phyloP scores from a whole-genome alignment of 37 sponge, comb jelly and placozoan species.

The Aplysina aerophoba region DNA sequence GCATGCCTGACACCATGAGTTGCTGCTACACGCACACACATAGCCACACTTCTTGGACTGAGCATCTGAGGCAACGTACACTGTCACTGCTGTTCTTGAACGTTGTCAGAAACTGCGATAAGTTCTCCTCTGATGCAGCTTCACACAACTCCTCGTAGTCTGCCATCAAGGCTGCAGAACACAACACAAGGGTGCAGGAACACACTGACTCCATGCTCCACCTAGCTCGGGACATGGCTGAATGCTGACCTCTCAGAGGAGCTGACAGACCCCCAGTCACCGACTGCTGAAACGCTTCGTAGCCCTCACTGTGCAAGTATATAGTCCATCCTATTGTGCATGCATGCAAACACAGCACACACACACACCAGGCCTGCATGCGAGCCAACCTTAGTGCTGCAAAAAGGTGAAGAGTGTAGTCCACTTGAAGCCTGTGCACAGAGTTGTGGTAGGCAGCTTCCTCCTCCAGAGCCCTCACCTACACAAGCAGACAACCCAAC shows the following conservation, averaged over 20 bases:
- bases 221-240: background rate
- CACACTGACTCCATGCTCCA: background rate
- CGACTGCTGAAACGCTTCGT: constrained; percentile 45
- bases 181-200: background rate
- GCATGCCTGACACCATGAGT: too few relatives aligned
- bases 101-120: constrained; percentile 25
- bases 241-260: constrained; percentile 46
- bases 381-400: constrained; percentile 53
- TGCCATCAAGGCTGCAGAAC: constrained; percentile 37
- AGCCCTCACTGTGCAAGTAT: constrained; percentile 35
- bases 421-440: constrained; percentile 49
- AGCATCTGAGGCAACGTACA: constrained; percentile 6
- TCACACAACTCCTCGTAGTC: constrained; percentile 36
- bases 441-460: constrained; percentile 46
- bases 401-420: constrained; percentile 42
- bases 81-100: constrained; percentile 22
- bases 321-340: background rate
- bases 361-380: too few relatives aligned
- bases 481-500: background rate
- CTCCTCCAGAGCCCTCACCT: constrained; percentile 41
- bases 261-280: constrained; percentile 27
- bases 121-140: constrained; percentile 44
- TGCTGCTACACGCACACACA: constrained; percentile 26
- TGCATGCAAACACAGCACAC: background rate
- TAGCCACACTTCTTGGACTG: background rate